These are phyloP conservation scores for Acleris laterana DNA, from an alignment of 2,888 invertebrate genomes.

Conservation along the genomic window DNA sequence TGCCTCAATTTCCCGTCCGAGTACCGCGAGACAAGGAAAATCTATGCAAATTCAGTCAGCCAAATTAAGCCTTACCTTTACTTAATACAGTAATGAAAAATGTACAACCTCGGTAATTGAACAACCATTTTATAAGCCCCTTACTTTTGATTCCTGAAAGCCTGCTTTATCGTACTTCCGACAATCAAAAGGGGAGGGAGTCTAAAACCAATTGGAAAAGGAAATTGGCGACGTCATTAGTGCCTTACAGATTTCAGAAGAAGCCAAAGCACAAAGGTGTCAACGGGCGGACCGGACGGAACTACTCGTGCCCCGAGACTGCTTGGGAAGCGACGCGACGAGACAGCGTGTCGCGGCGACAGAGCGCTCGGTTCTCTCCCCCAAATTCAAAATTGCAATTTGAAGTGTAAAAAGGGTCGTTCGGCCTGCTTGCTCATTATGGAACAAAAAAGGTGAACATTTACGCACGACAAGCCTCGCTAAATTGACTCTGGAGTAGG, in stretches of 20 bases:
- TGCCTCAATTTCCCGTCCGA: constrained; percentile 28
- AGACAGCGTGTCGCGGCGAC: constrained; percentile 33
- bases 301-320: constrained; percentile 37
- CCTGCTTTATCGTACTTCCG: constrained; percentile 20
- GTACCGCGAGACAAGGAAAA: constrained; percentile 12
- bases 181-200: constrained; percentile 40
- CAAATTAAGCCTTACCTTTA: constrained; percentile 11
- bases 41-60: constrained; percentile 17
- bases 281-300: constrained; percentile 40
- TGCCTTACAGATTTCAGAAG: constrained; percentile 61
- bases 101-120: not conserved
- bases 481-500: too few species aligned
- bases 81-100: constrained; percentile 1
- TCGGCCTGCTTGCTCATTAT: constrained; percentile 12
- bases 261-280: constrained; percentile 64
- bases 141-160: constrained; percentile 2
- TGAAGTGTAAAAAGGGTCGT: constrained; percentile 3
- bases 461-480: constrained; percentile 24
- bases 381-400: constrained; percentile 12
- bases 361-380: constrained; percentile 5
- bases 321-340: constrained; percentile 50
- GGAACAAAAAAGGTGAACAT: constrained; percentile 10
- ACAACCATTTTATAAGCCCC: not conserved
- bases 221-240: constrained; percentile 63
- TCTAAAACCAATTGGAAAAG: constrained; percentile 41